Percentiles rank a stretch among this genome's conserved stretches.
Conservation (phyloP, 2,113 vertebrate species). For the Callospermophilus lateralis region DNA sequence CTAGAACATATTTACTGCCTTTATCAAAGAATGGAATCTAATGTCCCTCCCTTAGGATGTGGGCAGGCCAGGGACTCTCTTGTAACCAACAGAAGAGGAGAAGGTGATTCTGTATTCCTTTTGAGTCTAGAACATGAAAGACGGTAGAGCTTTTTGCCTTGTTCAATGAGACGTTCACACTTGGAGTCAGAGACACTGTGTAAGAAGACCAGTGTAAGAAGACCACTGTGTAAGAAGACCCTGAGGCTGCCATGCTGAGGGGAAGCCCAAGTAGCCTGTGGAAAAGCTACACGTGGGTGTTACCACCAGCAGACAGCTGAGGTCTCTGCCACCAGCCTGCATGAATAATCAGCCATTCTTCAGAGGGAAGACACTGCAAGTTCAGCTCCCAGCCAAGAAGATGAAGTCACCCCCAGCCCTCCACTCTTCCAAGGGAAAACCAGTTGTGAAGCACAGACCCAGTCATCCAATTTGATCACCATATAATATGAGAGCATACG, state of each 20-base stretch:
- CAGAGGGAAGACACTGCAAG: neutral
- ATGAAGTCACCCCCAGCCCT: too few species aligned
- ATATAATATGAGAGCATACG: accelerated
- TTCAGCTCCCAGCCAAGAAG: neutral
- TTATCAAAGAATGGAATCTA: neutral
- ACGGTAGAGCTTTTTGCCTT: accelerated
- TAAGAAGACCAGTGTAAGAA: neutral
- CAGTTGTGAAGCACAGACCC: neutral
- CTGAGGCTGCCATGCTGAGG: neutral
- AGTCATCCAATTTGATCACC: neutral
- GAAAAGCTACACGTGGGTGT: neutral
- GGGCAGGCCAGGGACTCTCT: neutral
- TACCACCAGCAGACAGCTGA: too few species aligned
- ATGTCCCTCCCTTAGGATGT: neutral
- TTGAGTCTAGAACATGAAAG: neutral
- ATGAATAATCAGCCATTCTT: accelerated
- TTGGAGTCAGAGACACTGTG: neutral
- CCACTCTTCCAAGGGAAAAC: neutral
- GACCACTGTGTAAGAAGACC: neutral
- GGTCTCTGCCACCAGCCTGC: neutral
- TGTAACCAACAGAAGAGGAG: neutral
- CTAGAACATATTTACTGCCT: neutral
- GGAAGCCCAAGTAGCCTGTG: neutral
- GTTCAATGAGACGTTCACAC: neutral
- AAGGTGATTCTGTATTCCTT: neutral